phyloP scores from a whole-genome alignment of 1,140 invertebrate species.

The Cyclargus thomasi region DNA sequence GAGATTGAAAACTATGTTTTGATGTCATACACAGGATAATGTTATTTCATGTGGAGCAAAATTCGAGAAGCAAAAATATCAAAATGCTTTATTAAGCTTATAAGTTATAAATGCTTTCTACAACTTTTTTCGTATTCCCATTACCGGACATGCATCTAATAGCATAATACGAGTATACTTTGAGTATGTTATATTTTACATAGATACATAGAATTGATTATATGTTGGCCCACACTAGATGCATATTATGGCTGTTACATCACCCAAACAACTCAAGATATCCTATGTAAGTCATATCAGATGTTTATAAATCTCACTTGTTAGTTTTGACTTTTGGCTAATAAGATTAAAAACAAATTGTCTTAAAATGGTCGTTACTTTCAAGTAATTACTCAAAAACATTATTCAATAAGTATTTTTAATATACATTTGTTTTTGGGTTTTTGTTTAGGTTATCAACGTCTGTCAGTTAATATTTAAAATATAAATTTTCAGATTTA shows the following conservation, averaged over 20 bases:
- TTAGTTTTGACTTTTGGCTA: background rate
- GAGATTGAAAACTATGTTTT: too few species aligned
- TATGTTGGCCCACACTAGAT: constrained; percentile 29
- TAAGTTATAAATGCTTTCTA: background rate
- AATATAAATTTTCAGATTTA: too few species aligned
- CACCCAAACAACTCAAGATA: constrained; percentile 44
- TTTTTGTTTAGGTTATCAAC: too few species aligned
- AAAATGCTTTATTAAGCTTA: background rate
- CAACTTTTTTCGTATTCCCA: background rate
- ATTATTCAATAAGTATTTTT: background rate
- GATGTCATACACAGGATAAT: constrained; percentile 15
- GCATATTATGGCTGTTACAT: constrained; percentile 68
- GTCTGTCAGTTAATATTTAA: too few species aligned
- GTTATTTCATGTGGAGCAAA: background rate
- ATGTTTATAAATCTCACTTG: background rate
- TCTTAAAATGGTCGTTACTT: too few species aligned
- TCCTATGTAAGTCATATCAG: constrained; percentile 8
- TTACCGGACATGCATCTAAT: background rate
- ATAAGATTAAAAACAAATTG: background rate
- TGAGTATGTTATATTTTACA: background rate
- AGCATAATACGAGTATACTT: background rate
- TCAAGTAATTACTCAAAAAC: background rate
- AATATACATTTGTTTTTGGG: too few species aligned
- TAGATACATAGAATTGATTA: background rate
- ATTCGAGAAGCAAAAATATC: background rate